Base-by-base conservation (phyloP, 1,140 invertebrate species). In the Drosophila tani region DNA sequence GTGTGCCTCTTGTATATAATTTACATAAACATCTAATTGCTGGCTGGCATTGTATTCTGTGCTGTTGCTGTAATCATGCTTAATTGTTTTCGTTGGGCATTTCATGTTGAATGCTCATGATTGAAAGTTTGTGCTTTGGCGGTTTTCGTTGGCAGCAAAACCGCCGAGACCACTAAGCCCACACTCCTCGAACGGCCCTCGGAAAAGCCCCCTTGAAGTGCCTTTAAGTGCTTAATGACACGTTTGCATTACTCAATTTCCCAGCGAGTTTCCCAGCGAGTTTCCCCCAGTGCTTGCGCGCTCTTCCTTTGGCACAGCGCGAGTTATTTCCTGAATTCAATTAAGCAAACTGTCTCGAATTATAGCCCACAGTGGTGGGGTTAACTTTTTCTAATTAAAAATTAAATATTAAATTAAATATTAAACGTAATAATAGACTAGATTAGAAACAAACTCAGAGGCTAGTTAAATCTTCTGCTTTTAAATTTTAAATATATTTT, bases 21-120 rank as follows among this genome's bases (percentile, higher is more conserved):
- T 87, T 87, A 88, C 83, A 87, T 87, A 87, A 87, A 87, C 81
- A 87, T 88, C 83, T 87, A 88, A 87, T 86, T 86, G 83, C 78
- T 86, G 82, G 75, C 63, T 86, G 82, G 21, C 69, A 85, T 83
- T 67, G 79, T 58, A 67, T 43, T 73, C 32, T 38, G 14, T 62
- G 58, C 51, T 75, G 60, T 86, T 86, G 76, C 71, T 83, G 82
- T 86, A 86, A 86, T 86, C 80, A 87, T 86, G 84, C 75, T 83
- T 87, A 86, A 86, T 86, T 86, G 83, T 86, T 86, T 86, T 86
- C 84, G 83, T 77, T 88, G 80, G 76, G 76, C 81, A 83, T 87
- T 88, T 68, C 82, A 78, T 84, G 82, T 84, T 84, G 56, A 65
- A 78, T 84, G 62, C 80, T 88, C 65, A 83, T 88, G 83, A 88